These are phyloP conservation scores for Umimayanthus chanpuru DNA, from an alignment of 92 coral and sea anemone genomes.

Conservation along the genomic window DNA sequence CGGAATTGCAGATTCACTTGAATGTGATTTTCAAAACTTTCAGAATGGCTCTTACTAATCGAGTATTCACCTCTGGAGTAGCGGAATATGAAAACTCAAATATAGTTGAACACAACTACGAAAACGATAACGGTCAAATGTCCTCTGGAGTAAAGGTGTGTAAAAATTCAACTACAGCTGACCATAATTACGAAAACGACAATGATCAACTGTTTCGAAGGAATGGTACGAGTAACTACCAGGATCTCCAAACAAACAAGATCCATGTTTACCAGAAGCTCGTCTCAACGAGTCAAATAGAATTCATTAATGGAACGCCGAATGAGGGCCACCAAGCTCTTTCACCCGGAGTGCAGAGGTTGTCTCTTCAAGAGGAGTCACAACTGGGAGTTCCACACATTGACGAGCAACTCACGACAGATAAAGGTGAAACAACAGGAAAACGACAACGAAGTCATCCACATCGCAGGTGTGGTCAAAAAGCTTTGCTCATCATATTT, in stretches of 20 bases:
- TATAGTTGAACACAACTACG: background rate
- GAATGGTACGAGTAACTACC: background rate
- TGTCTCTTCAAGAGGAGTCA: background rate
- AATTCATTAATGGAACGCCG: background rate
- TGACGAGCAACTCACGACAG: background rate
- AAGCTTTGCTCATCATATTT: too few species aligned
- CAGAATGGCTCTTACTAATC: background rate
- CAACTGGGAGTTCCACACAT: background rate
- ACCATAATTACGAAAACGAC: background rate
- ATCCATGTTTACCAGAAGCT: background rate
- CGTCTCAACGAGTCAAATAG: background rate
- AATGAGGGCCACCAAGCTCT: too few species aligned
- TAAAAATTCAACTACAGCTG: background rate
- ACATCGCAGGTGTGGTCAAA: too few species aligned
- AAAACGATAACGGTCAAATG: background rate
- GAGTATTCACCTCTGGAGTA: background rate
- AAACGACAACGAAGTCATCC: too few species aligned
- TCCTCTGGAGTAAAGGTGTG: background rate
- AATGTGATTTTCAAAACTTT: too few species aligned
- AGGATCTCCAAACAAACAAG: background rate
- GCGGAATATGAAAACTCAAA: background rate
- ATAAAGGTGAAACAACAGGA: too few species aligned
- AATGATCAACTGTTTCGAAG: background rate
- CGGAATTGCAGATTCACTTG: too few species aligned
- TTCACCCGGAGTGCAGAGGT: background rate